A percentile compares a stretch with the other conserved stretches of the same genome.
These are phyloP conservation scores for Harpagifer antarcticus DNA, from an alignment of 2,797 vertebrate species.

Conservation along the genomic window DNA sequence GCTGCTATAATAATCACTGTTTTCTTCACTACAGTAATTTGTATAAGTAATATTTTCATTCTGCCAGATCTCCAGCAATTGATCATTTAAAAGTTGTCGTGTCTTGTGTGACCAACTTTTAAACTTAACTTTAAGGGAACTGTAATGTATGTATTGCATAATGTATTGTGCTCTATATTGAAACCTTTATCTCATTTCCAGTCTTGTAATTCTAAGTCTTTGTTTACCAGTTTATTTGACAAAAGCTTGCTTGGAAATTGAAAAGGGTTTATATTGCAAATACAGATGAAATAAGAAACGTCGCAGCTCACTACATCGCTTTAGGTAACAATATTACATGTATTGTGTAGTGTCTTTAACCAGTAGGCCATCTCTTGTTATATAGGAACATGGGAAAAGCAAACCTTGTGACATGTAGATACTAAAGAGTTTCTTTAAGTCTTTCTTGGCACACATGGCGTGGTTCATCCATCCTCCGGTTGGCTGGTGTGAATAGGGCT, in stretches of 20 bases:
- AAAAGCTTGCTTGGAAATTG: not conserved
- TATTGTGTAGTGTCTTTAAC: not conserved
- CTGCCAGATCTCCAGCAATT: not conserved
- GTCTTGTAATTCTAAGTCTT: not conserved
- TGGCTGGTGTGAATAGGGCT: conserved; percentile 66
- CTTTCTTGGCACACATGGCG: conserved; percentile 46
- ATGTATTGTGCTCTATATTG: not conserved
- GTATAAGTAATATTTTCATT: not conserved
- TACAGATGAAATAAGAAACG: too few species aligned
- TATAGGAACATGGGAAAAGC: conserved; percentile 21
- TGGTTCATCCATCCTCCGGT: conserved; percentile 34
- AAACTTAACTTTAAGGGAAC: not conserved
- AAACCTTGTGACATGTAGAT: conserved; percentile 2
- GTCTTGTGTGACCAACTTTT: not conserved
- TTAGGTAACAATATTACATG: not conserved
- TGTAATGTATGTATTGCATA: not conserved
- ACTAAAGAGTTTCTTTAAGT: conserved; percentile 24
- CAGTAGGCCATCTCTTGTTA: not conserved
- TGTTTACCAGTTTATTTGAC: not conserved
- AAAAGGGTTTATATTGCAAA: not conserved
- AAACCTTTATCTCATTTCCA: not conserved
- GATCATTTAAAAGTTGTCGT: not conserved
- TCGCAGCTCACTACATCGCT: not conserved
- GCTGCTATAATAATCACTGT: not conserved
- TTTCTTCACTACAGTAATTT: not conserved